Conservation (phyloP, 2,888 invertebrate genomes). For the Polylopha cassiicola region DNA sequence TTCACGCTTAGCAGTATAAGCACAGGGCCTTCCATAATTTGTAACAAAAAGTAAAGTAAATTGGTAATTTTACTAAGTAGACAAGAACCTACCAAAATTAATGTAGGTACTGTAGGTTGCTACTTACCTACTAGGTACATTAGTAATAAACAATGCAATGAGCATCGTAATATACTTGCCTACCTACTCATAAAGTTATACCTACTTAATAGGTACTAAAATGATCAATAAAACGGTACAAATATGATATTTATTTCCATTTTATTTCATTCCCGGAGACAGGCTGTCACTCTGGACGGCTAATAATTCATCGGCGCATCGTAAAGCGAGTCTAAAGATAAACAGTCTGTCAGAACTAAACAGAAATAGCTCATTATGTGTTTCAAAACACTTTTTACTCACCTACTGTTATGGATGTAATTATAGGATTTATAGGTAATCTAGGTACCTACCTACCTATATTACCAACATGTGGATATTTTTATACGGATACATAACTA, state of each 20-base stretch:
- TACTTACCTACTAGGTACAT: too few species aligned
- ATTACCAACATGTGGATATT: background rate
- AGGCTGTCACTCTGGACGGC: constrained; percentile 60
- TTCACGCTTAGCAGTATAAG: background rate
- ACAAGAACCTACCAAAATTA: too few species aligned
- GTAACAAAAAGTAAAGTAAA: too few species aligned
- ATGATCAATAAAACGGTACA: constrained; percentile 25
- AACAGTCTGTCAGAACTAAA: constrained; percentile 56
- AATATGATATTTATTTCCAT: constrained; percentile 37
- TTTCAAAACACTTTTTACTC: constrained; percentile 31
- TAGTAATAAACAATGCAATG: constrained; percentile 1
- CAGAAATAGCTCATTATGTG: constrained; percentile 46
- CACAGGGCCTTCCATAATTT: too few species aligned
- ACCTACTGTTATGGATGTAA: constrained; percentile 17
- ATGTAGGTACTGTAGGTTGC: too few species aligned
- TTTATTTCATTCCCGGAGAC: constrained; percentile 63
- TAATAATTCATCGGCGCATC: constrained; percentile 63
- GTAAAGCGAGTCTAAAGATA: constrained; percentile 66
- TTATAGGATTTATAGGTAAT: constrained; percentile 4
- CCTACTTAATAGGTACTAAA: too few species aligned
- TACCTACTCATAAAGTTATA: too few species aligned
- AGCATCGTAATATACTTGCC: too few species aligned
- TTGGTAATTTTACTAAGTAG: too few species aligned
- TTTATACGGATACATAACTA: background rate
- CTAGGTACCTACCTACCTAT: too few species aligned